Conservation (phyloP, 2,113 vertebrate species). For the Eira barbara region DNA sequence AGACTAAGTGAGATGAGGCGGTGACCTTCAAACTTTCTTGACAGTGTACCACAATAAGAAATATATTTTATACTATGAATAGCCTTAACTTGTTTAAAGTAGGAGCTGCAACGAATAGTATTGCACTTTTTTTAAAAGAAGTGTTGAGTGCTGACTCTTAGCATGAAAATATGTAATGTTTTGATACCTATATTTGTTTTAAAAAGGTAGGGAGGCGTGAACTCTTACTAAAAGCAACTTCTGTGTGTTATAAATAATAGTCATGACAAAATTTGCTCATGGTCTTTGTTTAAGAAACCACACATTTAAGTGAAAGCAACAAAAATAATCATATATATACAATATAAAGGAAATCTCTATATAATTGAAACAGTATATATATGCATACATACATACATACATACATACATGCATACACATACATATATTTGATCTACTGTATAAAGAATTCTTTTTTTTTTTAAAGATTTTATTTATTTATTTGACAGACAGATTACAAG, state of each 20-base stretch:
- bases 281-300: conserved; percentile 1
- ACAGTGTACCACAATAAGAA: not conserved
- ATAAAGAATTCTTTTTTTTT: not conserved
- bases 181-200: not conserved
- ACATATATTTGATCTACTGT: not conserved
- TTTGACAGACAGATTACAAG: too few species aligned
- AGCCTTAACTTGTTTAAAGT: not conserved
- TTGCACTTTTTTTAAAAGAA: not conserved
- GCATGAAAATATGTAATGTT: not conserved
- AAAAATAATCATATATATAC: not conserved
- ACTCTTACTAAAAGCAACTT: not conserved
- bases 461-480: too few species aligned
- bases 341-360: not conserved
- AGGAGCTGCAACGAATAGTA: not conserved
- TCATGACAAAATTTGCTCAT: not conserved
- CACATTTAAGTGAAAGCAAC: not conserved
- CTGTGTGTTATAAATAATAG: not conserved
- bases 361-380: not conserved
- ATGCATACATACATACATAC: not conserved
- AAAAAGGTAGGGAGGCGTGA: not conserved
- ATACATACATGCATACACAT: not conserved
- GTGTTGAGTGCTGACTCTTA: not conserved
- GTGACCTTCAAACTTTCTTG: not conserved
- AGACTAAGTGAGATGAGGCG: not conserved
- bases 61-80: not conserved